Evolutionary conservation across 1,140 invertebrate species (phyloP).

Genomic region (Drosophila suzukii): DNA sequence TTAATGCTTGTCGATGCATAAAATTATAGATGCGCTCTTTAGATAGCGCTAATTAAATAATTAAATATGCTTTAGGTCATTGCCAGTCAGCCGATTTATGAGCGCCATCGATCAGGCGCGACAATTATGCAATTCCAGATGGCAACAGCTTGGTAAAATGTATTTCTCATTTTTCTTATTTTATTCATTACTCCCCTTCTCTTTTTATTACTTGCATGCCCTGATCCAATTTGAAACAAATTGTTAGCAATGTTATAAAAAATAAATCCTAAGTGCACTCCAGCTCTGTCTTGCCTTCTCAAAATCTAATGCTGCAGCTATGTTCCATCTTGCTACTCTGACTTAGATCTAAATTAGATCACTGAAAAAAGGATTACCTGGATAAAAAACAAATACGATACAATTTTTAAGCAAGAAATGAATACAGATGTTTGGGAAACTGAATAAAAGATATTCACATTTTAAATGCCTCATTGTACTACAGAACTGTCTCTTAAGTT

Average conservation of each 20-base stretch:
- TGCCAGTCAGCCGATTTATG: constrained; percentile 63
- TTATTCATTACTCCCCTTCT: constrained; percentile 6
- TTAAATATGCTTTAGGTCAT: constrained; percentile 80
- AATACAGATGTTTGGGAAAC: no score
- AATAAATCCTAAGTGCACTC: constrained; percentile 29
- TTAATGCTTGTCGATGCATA: constrained; percentile 78
- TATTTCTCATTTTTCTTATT: constrained; percentile 15
- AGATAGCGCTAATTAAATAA: constrained; percentile 82
- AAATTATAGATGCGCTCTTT: constrained; percentile 79
- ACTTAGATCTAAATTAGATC: not conserved
- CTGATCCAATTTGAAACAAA: constrained; percentile 4
- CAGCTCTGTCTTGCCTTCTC: constrained; percentile 19
- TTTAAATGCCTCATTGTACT: no score
- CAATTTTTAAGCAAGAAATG: not conserved
- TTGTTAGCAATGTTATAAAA: constrained; percentile 23
- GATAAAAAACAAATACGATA: not conserved
- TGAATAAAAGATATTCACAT: no score
- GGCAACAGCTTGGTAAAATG: constrained; percentile 56
- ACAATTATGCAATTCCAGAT: constrained; percentile 66
- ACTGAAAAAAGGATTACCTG: not conserved
- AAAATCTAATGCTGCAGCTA: constrained; percentile 29
- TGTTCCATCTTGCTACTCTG: not conserved
- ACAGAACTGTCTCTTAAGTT: no score
- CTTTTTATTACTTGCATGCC: not conserved
- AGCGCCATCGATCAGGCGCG: constrained; percentile 63